Conservation (phyloP, 2,113 vertebrate genomes). For the Anhinga rufa region DNA sequence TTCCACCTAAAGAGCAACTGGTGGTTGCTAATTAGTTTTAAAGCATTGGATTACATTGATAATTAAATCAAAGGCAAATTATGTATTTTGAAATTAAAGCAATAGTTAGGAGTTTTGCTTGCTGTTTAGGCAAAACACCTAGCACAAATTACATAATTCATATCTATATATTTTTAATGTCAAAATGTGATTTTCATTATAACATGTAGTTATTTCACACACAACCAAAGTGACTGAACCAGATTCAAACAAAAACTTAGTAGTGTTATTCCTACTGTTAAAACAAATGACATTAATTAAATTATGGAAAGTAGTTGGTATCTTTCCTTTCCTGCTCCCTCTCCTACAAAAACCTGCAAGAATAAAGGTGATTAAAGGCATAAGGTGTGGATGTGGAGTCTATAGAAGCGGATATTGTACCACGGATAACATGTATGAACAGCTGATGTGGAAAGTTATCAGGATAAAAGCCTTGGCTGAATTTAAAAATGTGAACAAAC, state of each 20-base stretch:
- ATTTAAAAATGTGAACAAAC: background rate
- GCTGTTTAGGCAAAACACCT: background rate
- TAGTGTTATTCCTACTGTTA: background rate
- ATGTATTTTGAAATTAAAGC: slow-evolving; percentile 1
- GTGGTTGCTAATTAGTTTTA: background rate
- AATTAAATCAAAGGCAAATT: background rate
- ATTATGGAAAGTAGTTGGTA: background rate
- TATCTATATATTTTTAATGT: background rate
- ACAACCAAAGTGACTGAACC: background rate
- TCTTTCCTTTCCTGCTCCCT: background rate
- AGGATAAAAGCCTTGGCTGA: background rate
- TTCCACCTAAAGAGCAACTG: background rate
- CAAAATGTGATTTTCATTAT: background rate
- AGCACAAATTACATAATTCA: background rate
- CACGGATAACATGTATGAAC: background rate
- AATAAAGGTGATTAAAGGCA: background rate
- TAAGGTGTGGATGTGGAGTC: background rate
- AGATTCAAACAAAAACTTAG: background rate
- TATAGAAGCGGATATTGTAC: background rate
- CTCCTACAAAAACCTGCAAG: background rate
- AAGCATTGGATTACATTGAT: background rate
- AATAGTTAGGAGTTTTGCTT: background rate
- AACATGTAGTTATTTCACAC: background rate
- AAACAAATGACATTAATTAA: background rate
- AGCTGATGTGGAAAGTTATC: background rate